phyloP scores from a whole-genome alignment of 2,113 vertebrate species.

The Brevimyrus niger region DNA sequence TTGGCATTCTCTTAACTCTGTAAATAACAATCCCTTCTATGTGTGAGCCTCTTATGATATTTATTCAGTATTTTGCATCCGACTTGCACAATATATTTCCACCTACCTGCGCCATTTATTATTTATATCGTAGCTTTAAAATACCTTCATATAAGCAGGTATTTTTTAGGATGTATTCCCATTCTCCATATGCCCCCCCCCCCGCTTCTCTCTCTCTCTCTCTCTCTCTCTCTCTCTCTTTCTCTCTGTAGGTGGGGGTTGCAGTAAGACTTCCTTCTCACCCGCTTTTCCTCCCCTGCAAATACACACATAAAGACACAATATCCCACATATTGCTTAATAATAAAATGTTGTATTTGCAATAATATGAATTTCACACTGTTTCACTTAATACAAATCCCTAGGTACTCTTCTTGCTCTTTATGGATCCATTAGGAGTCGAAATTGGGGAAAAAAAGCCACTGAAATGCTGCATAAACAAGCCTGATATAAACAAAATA shows the following conservation, averaged over 20 bases:
- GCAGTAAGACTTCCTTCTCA: neutral
- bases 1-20: neutral
- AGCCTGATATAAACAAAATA: neutral
- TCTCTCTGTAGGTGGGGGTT: neutral
- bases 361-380: neutral
- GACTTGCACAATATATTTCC: neutral
- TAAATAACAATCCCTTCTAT: neutral
- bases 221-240: neutral
- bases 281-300: neutral
- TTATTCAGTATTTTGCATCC: neutral
- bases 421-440: neutral
- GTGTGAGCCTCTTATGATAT: neutral
- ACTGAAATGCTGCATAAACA: neutral
- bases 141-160: neutral
- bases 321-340: neutral
- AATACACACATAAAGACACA: neutral
- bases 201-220: neutral
- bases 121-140: neutral
- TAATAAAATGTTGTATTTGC: neutral
- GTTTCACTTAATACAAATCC: neutral
- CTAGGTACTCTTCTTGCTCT: neutral
- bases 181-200: neutral
- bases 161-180: neutral
- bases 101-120: neutral
- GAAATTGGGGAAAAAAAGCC: neutral